Conservation (phyloP, 2,888 invertebrate genomes). For the Augiades crinisus region DNA sequence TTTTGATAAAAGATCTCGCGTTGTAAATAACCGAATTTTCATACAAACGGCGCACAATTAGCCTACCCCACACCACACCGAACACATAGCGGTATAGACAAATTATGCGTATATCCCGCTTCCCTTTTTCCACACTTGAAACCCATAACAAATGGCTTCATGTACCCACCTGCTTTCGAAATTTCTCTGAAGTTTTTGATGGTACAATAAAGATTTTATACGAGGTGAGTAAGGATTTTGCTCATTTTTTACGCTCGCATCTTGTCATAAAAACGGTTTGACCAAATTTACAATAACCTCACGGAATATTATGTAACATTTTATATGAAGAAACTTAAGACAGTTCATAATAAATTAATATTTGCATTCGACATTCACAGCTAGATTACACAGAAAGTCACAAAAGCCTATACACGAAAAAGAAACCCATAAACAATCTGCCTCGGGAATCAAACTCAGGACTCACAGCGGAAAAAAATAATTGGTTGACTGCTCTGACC, state of each 20-base stretch:
- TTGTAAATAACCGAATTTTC: slow-evolving; percentile 39
- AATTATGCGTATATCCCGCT: slow-evolving; percentile 34
- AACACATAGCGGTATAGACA: slow-evolving; percentile 30
- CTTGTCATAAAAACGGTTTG: background rate
- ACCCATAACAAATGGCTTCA: slow-evolving; percentile 42
- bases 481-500: too few species aligned
- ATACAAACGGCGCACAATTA: slow-evolving; percentile 41
- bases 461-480: too few species aligned
- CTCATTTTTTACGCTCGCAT: background rate
- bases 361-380: too few species aligned
- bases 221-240: slow-evolving; percentile 16
- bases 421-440: too few species aligned
- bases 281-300: background rate
- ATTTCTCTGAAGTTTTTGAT: slow-evolving; percentile 33
- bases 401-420: too few species aligned
- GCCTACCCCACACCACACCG: slow-evolving; percentile 32
- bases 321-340: too few species aligned
- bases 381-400: too few species aligned
- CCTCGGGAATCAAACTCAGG: too few species aligned
- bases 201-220: slow-evolving; percentile 36
- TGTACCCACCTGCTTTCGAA: slow-evolving; percentile 40
- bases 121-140: slow-evolving; percentile 38
- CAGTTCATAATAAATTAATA: too few species aligned
- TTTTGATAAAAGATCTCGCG: slow-evolving; percentile 36
- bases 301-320: too few species aligned